Evolutionary conservation across 2,797 vertebrate species (phyloP).

Genomic region (Melanotaenia nigrans): DNA sequence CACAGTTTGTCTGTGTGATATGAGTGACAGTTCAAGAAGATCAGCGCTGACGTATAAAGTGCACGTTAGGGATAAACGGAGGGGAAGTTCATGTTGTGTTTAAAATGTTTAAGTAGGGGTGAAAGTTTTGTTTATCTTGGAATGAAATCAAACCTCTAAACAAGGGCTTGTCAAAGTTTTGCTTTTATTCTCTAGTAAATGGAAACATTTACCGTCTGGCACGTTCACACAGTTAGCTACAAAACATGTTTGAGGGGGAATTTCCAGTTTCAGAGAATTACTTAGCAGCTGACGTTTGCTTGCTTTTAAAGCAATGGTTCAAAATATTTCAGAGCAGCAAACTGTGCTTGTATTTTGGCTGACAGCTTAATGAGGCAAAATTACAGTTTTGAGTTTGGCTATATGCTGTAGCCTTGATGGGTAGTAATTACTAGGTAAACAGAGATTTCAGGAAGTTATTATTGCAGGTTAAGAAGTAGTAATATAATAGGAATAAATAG

Average conservation of each 20-base stretch:
- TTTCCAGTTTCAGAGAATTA: background rate
- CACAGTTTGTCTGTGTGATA: conserved; percentile 26
- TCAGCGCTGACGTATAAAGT: conserved; percentile 17
- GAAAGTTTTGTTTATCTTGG: conserved; percentile 36
- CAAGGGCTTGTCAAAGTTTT: conserved; percentile 30
- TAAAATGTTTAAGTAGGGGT: background rate
- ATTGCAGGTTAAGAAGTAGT: background rate
- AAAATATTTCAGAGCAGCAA: background rate
- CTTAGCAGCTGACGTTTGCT: conserved; percentile 4
- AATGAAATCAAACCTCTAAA: conserved; percentile 24
- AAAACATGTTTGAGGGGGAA: background rate
- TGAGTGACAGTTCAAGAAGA: conserved; percentile 36
- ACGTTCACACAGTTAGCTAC: conserved; percentile 9
- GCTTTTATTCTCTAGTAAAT: conserved; percentile 31
- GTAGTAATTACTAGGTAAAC: background rate
- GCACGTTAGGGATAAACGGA: conserved; percentile 16
- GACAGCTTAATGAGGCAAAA: background rate
- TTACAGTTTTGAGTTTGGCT: background rate
- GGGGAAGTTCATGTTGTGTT: background rate
- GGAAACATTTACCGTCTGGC: conserved; percentile 17
- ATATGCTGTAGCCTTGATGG: background rate
- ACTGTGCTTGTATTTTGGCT: background rate
- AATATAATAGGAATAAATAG: background rate
- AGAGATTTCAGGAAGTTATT: background rate
- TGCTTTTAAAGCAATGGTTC: background rate